Evolutionary conservation across 2,888 invertebrate species (phyloP).

Genomic region (Corbicula japonica): DNA sequence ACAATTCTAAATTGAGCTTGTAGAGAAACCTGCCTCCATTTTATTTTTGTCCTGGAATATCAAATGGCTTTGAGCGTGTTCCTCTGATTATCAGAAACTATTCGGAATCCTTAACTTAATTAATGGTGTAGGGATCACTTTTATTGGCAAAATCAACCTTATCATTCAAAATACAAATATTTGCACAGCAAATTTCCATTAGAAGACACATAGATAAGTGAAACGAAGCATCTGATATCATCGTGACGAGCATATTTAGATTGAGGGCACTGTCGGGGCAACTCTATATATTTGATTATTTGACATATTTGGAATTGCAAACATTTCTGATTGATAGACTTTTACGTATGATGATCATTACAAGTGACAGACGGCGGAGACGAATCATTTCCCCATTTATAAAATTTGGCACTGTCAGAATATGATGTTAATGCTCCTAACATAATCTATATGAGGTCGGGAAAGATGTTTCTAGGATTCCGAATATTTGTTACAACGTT

Average conservation of each 20-base stretch:
- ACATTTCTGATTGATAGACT: conserved; percentile 56
- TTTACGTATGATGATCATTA: conserved; percentile 39
- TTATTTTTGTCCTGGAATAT: too few species aligned
- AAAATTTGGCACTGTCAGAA: conserved; percentile 46
- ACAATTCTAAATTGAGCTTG: too few species aligned
- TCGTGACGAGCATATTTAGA: conserved; percentile 64
- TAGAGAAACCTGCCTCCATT: too few species aligned
- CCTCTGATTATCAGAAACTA: too few species aligned
- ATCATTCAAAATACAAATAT: conserved; percentile 49
- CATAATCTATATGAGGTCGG: conserved; percentile 54
- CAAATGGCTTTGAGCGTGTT: too few species aligned
- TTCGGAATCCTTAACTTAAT: too few species aligned
- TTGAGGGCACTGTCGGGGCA: conserved; percentile 55
- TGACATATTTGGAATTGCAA: conserved; percentile 64
- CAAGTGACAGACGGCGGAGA: conserved; percentile 47
- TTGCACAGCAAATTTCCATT: conserved; percentile 49
- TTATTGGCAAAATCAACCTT: conserved; percentile 39
- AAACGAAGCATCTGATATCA: conserved; percentile 58
- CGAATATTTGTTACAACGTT: too few species aligned
- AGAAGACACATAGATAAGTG: conserved; percentile 62
- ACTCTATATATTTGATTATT: conserved; percentile 58
- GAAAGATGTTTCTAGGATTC: too few species aligned
- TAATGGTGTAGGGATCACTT: conserved; percentile 33
- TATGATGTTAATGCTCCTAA: conserved; percentile 52
- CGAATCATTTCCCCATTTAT: conserved; percentile 57